A percentile compares a stretch with the other conserved stretches of the same genome.
phyloP scores from a whole-genome alignment of 2,797 vertebrate genomes.

The Siniperca undulata region DNA sequence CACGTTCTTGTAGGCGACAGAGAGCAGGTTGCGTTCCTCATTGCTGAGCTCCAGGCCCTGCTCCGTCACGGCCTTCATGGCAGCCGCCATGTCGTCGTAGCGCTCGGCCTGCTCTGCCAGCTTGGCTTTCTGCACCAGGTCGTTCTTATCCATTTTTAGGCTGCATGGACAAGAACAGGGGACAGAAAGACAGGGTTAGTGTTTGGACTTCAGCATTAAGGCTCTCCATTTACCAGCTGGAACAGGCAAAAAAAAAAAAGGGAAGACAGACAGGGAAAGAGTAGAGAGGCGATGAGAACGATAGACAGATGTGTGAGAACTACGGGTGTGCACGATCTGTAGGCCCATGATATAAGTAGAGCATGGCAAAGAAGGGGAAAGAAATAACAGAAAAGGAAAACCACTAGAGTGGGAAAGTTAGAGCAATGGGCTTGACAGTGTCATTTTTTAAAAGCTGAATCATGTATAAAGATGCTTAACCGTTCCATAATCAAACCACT shows the following conservation, averaged over 20 bases:
- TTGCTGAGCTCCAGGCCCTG: slow-evolving; percentile 92
- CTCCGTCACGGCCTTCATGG: slow-evolving; percentile 97
- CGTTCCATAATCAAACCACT: neutral
- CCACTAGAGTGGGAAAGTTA: neutral
- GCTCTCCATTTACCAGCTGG: neutral
- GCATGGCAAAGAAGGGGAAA: neutral
- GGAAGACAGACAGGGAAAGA: neutral
- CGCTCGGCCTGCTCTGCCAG: slow-evolving; percentile 98
- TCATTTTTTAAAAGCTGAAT: neutral
- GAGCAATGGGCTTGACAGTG: neutral
- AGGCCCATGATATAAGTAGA: neutral
- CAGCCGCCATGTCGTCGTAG: slow-evolving; percentile 97
- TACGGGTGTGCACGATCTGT: neutral
- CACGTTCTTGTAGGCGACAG: slow-evolving; percentile 99
- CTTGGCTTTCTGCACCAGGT: slow-evolving; percentile 98
- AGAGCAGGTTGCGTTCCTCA: slow-evolving; percentile 97
- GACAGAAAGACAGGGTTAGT: slow-evolving; percentile 12
- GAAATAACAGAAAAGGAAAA: no score
- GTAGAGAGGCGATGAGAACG: neutral
- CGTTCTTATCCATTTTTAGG: slow-evolving; percentile 88
- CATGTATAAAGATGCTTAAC: neutral
- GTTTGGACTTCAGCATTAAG: neutral
- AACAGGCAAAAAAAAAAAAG: neutral
- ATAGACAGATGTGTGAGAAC: neutral
- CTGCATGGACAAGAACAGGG: slow-evolving; percentile 40